Conservation (phyloP, 2,113 vertebrate species). For the Pan paniscus region DNA sequence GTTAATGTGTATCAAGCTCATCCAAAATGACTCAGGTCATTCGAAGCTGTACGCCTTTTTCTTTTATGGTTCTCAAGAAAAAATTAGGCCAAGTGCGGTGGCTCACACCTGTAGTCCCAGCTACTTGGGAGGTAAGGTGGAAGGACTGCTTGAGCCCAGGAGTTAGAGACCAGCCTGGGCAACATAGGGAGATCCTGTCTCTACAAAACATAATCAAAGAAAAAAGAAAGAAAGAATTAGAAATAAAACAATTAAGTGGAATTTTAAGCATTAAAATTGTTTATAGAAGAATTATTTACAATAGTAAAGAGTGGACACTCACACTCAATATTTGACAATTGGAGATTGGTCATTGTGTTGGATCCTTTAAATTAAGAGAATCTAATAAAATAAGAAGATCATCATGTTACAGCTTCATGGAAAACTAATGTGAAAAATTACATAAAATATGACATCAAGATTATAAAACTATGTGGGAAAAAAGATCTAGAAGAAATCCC, state of each 20-base stretch:
- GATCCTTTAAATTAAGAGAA: not conserved
- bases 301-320: not conserved
- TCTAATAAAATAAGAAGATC: not conserved
- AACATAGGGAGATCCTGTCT: too few species aligned
- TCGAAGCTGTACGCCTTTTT: not conserved
- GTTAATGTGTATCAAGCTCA: rapidly evolving
- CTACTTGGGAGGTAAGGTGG: too few species aligned
- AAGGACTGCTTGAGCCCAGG: too few species aligned
- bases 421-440: not conserved
- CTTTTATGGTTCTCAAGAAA: not conserved
- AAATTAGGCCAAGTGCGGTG: not conserved
- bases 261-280: not conserved
- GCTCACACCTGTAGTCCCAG: too few species aligned
- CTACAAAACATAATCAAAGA: too few species aligned
- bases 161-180: too few species aligned
- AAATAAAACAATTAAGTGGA: not conserved
- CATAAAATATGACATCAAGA: not conserved
- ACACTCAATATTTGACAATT: not conserved
- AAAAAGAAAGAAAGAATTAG: not conserved
- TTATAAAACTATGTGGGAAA: not conserved
- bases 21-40: not conserved
- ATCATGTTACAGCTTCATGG: not conserved
- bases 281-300: not conserved
- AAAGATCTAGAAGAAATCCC: not conserved
- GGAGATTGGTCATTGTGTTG: not conserved